Base-by-base conservation (phyloP, 2,113 vertebrate species). In the Gnathochromis pfefferi region DNA sequence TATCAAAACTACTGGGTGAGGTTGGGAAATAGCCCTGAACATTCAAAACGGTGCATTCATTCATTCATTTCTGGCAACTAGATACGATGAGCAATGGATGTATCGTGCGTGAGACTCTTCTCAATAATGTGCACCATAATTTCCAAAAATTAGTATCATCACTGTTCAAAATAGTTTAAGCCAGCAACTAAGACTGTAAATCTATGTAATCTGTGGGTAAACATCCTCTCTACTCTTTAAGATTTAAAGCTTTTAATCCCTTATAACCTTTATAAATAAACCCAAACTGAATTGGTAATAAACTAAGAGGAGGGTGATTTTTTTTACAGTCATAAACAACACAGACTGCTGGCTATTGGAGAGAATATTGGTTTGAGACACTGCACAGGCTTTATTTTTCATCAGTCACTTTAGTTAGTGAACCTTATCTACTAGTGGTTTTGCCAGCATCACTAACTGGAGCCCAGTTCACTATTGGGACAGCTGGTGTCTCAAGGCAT, bases 161-260 rank as follows among this genome's bases (percentile, higher is more conserved):
- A 13, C 19, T n/a, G 17, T 35, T 38, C 7, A 7, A 65, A 65
- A 65, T 17, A 65, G 19, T 63, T 63, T 35, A 63, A 63, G 35
- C 58, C 31, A 63, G 6, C 58, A 63, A 7, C 31, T 63, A 63
- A 35, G 31, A 35, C 31, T 5, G 31, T 63, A 63, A 63, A 63
- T 35, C 31, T 63, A 11, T 0, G 6, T 7, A 63, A 63, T n/a
- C 31, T 63, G 58, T 63, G 31, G 1, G 58, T 31, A 63, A 31
- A 63, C 31, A 63, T 5, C 31, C 31, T 11, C 58, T 19, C 28
- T 11, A 35, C 31, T 63, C 3, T 60, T 63, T 63, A 63, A 63
- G 58, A 35, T 63, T 63, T 63, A 63, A 63, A 63, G 17, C 31
- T 35, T 63, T 63, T 35, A 63, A 63, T 63, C 17, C 6, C 31